These are phyloP conservation scores for Phortica variegata DNA, from an alignment of 1,140 invertebrate genomes.

Conservation along the genomic window DNA sequence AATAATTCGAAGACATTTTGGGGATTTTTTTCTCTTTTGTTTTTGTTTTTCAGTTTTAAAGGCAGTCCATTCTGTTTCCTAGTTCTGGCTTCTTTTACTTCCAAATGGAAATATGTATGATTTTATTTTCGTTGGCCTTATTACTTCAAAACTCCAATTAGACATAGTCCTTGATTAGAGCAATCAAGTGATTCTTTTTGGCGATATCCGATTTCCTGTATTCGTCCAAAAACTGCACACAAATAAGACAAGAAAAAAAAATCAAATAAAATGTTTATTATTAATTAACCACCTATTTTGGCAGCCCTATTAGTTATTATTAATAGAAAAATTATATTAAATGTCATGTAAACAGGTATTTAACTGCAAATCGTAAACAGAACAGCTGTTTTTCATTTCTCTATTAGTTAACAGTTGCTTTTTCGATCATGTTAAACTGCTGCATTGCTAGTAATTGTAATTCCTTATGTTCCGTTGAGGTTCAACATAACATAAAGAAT, in stretches of 20 bases:
- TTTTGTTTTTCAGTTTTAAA: background rate
- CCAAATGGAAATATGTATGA: too few species aligned
- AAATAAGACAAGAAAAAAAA: background rate
- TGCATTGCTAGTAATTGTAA: too few species aligned
- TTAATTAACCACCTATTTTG: background rate
- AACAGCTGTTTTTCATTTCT: too few species aligned
- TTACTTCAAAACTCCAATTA: conserved; percentile 23
- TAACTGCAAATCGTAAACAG: too few species aligned
- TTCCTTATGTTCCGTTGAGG: too few species aligned
- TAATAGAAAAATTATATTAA: background rate
- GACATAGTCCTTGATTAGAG: conserved; percentile 57
- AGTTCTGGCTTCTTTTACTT: too few species aligned
- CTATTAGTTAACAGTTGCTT: too few species aligned
- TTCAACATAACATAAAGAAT: too few species aligned
- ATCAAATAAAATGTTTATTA: background rate
- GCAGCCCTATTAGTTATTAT: background rate
- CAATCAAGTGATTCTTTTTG: conserved; percentile 63
- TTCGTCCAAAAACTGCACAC: conserved; percentile 65
- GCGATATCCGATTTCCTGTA: conserved; percentile 66
- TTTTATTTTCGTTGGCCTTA: conserved; percentile 14
- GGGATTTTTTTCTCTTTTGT: background rate
- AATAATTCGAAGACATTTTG: too few species aligned
- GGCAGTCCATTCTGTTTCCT: background rate
- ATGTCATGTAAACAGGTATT: background rate
- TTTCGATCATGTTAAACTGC: too few species aligned